Evolutionary conservation across 2,797 vertebrate species (phyloP).

Genomic region (Anabacerthia variegaticeps): DNA sequence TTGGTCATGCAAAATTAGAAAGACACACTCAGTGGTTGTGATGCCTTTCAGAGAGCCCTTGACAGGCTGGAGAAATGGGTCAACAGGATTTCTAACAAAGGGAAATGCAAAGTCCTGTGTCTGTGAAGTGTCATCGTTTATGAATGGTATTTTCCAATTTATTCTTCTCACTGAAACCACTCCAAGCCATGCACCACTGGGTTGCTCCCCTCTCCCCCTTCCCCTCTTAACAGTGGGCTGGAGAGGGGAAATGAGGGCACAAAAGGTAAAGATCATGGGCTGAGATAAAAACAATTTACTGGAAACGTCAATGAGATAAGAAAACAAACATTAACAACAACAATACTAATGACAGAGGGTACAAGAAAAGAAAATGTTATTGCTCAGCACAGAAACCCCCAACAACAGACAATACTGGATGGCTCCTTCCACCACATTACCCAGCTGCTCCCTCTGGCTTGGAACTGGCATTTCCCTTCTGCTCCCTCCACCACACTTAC

Average conservation of each 20-base stretch:
- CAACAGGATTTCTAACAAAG: not conserved
- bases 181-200: accelerated
- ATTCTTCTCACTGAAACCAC: not conserved
- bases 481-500: no score
- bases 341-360: not conserved
- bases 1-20: not conserved
- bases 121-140: not conserved
- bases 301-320: not conserved
- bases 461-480: not conserved
- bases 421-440: not conserved
- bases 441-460: not conserved
- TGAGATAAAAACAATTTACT: not conserved
- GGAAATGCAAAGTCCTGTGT: not conserved
- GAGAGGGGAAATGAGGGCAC: not conserved
- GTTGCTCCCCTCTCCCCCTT: not conserved
- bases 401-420: not conserved
- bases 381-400: accelerated
- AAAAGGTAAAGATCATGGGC: not conserved
- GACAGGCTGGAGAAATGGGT: not conserved
- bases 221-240: not conserved
- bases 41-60: not conserved
- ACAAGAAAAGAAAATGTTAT: not conserved
- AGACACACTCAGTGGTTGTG: not conserved
- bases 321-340: not conserved
- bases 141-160: not conserved